Evolutionary conservation across 2,888 invertebrate genomes (phyloP), one percentile per base, ranked within the genome.

Genomic region (Cremastobaeus sp.): DNA sequence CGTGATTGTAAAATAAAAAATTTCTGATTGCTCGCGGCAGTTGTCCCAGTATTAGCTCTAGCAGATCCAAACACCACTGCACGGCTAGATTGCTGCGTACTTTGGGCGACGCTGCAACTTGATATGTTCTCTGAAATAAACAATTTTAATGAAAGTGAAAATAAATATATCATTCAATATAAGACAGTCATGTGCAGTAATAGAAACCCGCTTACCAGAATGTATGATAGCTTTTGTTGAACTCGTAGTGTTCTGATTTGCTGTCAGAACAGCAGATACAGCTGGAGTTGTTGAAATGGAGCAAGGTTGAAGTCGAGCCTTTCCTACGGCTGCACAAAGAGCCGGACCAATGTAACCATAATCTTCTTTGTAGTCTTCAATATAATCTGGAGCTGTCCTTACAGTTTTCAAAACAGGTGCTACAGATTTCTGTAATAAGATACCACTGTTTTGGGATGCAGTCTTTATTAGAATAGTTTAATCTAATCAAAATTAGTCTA

Each of bases 301-400:
- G n/a, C n/a, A n/a, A n/a, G 92, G 91, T 68, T 92, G 92, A 74
- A 92, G 89, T 47, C 96, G 91, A 50, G 94, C 92, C 89, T 96
- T 96, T 59, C 92, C 89, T 47, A 97, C 95, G 45, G 94, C 93
- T 77, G 92, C 91, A 83, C 95, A 94, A 41, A 96, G 88, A 35
- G 93, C 91, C 8, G 93, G 92, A 0, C 97, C 98, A 76, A 98
- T 89, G 88, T 96, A 97, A 0, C 96, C 96, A 88, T 92, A 96
- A 77, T 96, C 96, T 50, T 89, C 88, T 82, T 93, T 95, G 88
- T 96, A 98, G 43, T 98, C 97, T 30, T 98, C 98, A 0, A 95
- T 88, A 65, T 91, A 90, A 88, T 98, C 98, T 0, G 96, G 96
- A 11, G 94, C 91, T 78, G 90, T 90, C 8, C 95, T 91, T 76